Conservation (phyloP, 1,140 invertebrate species). For the Dinoponera quadriceps region DNA sequence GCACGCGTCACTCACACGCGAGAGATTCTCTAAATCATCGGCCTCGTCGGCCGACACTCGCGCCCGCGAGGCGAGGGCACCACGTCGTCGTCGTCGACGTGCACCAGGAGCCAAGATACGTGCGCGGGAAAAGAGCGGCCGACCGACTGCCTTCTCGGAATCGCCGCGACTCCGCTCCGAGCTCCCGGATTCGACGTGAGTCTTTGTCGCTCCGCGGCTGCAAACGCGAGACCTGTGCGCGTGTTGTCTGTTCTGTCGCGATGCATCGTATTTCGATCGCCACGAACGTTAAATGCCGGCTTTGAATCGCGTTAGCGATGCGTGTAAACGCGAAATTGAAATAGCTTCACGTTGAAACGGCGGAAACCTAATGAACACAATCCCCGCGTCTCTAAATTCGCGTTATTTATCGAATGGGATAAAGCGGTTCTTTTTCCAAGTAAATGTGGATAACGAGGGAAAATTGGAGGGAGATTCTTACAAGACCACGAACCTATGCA, state of each 20-base stretch:
- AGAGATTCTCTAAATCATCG: conserved; percentile 64
- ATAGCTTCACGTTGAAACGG: neutral
- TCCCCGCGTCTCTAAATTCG: neutral
- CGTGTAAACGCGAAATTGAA: neutral
- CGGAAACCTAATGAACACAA: neutral
- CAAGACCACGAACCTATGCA: neutral
- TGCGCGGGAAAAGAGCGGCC: neutral
- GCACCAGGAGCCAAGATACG: conserved; percentile 5
- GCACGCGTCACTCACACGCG: conserved; percentile 74
- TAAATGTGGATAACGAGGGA: no score
- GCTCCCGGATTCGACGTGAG: neutral
- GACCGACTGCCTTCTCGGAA: neutral
- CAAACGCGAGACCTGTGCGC: neutral
- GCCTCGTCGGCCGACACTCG: conserved; percentile 24
- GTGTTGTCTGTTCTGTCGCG: no score
- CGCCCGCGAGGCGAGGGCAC: neutral
- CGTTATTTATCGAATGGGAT: neutral
- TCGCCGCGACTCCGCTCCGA: neutral
- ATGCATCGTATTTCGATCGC: neutral
- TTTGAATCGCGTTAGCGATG: neutral
- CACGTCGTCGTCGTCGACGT: conserved; percentile 4
- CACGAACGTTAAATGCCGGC: neutral
- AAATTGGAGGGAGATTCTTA: neutral
- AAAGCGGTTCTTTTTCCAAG: no score
- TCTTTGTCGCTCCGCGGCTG: neutral